phyloP scores from a whole-genome alignment of 2,888 invertebrate genomes.

The Caenorhabditis doughertyi region DNA sequence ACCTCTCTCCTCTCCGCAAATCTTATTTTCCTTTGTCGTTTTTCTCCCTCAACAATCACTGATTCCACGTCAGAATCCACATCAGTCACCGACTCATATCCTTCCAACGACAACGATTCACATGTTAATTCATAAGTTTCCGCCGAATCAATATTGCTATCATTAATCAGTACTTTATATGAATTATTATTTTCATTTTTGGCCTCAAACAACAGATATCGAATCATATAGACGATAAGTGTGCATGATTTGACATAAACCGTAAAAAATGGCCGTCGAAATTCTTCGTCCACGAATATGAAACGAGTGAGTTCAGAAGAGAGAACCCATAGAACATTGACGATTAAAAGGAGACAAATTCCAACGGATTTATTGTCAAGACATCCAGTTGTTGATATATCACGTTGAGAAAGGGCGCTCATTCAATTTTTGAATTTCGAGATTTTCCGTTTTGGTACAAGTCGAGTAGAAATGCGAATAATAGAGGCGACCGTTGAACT shows the following conservation, averaged over 20 bases:
- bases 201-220: slow-evolving; percentile 84
- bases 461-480: background rate
- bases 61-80: slow-evolving; percentile 68
- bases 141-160: slow-evolving; percentile 30
- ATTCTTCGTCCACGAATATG: slow-evolving; percentile 87
- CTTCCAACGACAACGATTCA: slow-evolving; percentile 67
- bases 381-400: slow-evolving; percentile 54
- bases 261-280: slow-evolving; percentile 95
- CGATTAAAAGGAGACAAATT: slow-evolving; percentile 90
- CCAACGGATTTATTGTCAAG: slow-evolving; percentile 86
- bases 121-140: slow-evolving; percentile 55
- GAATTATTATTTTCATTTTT: slow-evolving; percentile 37
- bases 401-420: slow-evolving; percentile 44
- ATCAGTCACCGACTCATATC: slow-evolving; percentile 69
- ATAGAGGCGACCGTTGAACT: background rate
- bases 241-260: slow-evolving; percentile 96
- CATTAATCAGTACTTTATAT: slow-evolving; percentile 62
- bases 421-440: slow-evolving; percentile 40
- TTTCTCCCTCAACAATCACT: slow-evolving; percentile 52
- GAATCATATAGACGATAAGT: slow-evolving; percentile 93
- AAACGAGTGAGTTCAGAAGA: slow-evolving; percentile 95
- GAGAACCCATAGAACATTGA: slow-evolving; percentile 96
- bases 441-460: background rate
- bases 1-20: slow-evolving; percentile 68
- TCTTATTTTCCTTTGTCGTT: slow-evolving; percentile 56